Base-by-base conservation (phyloP, 2,888 invertebrate genomes). In the Calameuta filiformis region DNA sequence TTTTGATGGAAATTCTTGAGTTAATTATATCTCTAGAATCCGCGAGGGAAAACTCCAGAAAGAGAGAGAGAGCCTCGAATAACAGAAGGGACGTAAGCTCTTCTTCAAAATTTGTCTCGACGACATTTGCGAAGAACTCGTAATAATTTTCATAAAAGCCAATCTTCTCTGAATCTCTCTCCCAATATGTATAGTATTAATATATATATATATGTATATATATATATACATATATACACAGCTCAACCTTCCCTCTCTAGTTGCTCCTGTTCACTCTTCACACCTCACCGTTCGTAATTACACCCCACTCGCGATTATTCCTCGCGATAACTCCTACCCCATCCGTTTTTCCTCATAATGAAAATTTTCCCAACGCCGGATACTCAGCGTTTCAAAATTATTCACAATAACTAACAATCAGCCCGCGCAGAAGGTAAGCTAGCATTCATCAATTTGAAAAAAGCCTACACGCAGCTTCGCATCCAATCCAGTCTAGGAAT, bases 1-100 rank as follows among this genome's bases (percentile, higher is more conserved):
- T 56, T 56, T 56, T 56, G 40, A 56, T 56, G 40, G 40, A 56
- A 23, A 56, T 56, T 2, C 40, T 56, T 56, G 23, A 56, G 40
- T 56, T 56, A 56, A 56, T 23, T 56, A 56, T 56, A 23, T 56
- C 23, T 56, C 40, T 23, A 6, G 40, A 56, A 56, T 56, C 6
- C 40, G 9, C 40, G 4, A 35, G 69, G 35, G 71, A 37, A 75
- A 56, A 68, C 37, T 37, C 31, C 31, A 31, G 40, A 75, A 68
- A 75, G 75, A 78, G 78, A 78, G 69, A 75, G 75, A 73, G 71
- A 37, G 78, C 23, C 40, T 56, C 40, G 40, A 56, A 56, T 56
- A 56, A 23, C 40, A 56, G 15, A 40, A 15, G 40, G 40, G 40
- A 4, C 6, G 9, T 6, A 56, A 56, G 15, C 40, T 56, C 40